Conservation (phyloP, 2,888 invertebrate genomes). For the Dysmachus trigonus region DNA sequence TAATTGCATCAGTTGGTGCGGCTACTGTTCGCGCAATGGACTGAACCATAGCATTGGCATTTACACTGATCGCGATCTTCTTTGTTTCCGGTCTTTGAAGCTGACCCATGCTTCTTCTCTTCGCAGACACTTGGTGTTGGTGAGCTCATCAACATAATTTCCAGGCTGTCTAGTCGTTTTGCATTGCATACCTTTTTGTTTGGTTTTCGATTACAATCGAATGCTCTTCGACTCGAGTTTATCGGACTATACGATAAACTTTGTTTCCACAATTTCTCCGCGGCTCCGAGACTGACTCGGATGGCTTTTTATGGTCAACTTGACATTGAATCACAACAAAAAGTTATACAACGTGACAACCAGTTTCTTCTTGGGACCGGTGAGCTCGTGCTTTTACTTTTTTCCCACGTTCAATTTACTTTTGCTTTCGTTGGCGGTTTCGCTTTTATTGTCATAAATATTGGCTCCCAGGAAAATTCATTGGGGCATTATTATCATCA, state of each 20-base stretch:
- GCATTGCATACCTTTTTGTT: background rate
- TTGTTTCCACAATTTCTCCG: background rate
- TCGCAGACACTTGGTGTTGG: background rate
- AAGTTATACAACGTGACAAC: slow-evolving; percentile 3
- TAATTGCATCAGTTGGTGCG: background rate
- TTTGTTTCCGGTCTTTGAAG: background rate
- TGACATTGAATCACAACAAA: background rate
- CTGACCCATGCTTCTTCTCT: background rate
- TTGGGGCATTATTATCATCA: background rate
- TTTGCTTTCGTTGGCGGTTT: background rate
- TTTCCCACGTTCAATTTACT: background rate
- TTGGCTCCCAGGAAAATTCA: background rate
- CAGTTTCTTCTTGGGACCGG: background rate
- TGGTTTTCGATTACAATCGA: background rate
- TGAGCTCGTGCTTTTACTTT: background rate
- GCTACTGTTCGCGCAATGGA: background rate
- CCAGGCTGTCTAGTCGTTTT: background rate
- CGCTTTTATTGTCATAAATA: background rate
- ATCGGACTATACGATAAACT: background rate
- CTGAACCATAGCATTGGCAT: background rate
- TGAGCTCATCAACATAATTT: background rate
- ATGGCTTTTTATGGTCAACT: background rate
- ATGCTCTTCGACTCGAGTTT: background rate
- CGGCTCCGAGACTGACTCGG: background rate
- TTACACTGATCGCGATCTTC: background rate